A percentile compares a stretch with the other conserved stretches of the same genome.
These are phyloP conservation scores for Nephrotoma appendiculata DNA, from an alignment of 2,888 invertebrate genomes.

Conservation along the genomic window DNA sequence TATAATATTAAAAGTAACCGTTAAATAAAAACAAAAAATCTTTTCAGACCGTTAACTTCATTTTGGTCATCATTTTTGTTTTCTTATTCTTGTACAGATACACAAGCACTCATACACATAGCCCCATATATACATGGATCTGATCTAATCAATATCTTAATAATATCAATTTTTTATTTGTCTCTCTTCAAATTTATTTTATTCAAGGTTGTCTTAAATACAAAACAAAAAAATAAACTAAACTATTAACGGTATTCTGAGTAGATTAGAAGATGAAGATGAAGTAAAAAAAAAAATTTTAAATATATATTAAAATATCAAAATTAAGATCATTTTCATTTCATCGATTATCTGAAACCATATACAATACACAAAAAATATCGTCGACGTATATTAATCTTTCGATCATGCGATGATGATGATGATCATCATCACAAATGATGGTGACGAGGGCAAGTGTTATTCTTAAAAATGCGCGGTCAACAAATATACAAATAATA, in stretches of 20 bases:
- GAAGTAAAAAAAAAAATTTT: not conserved
- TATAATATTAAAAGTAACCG: not conserved
- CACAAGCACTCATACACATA: too few relatives aligned
- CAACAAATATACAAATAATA: not conserved
- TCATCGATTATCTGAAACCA: not conserved
- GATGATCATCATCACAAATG: not conserved
- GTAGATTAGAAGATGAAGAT: not conserved
- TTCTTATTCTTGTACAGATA: not conserved
- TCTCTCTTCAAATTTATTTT: not conserved
- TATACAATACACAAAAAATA: not conserved
- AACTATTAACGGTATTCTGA: not conserved
- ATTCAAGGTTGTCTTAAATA: not conserved
- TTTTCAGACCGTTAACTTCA: not conserved
- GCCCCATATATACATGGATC: not conserved
- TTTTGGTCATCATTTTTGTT: not conserved
- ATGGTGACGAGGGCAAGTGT: not conserved
- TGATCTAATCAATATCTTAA: not conserved
- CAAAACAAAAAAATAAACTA: not conserved
- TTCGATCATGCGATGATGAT: not conserved
- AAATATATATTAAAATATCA: not conserved
- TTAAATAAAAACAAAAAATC: not conserved
- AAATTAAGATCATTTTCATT: not conserved
- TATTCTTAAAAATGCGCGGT: not conserved
- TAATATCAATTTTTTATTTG: not conserved
- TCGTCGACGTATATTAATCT: not conserved